Evolutionary conservation across 2,113 vertebrate species (phyloP).

Genomic region (Scopus umbretta): DNA sequence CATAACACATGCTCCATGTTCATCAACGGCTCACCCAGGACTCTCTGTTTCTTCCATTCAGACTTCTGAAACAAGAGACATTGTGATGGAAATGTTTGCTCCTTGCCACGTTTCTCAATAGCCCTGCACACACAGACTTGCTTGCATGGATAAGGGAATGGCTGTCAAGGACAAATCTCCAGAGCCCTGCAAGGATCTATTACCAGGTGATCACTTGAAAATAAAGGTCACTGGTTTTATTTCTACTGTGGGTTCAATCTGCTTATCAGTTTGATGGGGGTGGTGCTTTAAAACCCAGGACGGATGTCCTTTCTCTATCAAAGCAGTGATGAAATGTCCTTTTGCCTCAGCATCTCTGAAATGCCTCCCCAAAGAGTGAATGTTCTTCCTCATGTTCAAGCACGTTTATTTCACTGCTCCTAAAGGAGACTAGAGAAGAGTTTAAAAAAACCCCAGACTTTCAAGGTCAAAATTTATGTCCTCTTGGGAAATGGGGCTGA

Average conservation of each 20-base stretch:
- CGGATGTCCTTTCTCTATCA: background rate
- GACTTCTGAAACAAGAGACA: conserved; percentile 10
- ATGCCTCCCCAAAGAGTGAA: background rate
- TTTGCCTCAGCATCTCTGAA: background rate
- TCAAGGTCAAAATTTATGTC: background rate
- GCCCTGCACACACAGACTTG: background rate
- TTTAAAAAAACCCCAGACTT: fast-evolving
- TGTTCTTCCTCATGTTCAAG: background rate
- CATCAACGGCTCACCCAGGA: background rate
- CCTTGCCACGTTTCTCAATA: background rate
- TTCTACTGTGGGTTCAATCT: background rate
- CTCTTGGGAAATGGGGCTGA: background rate
- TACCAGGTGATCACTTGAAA: background rate
- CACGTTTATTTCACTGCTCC: background rate
- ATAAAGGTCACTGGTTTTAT: background rate
- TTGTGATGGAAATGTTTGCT: background rate
- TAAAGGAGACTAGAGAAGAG: background rate
- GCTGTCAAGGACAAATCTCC: background rate
- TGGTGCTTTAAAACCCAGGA: background rate
- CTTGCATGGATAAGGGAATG: background rate
- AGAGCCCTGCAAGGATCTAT: background rate
- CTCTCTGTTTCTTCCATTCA: conserved; percentile 10
- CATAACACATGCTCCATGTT: fast-evolving
- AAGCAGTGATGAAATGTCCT: background rate
- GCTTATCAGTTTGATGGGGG: background rate